Conservation (phyloP, 64 coral and sea anemone genomes). For the Stichodactyla helianthus region DNA sequence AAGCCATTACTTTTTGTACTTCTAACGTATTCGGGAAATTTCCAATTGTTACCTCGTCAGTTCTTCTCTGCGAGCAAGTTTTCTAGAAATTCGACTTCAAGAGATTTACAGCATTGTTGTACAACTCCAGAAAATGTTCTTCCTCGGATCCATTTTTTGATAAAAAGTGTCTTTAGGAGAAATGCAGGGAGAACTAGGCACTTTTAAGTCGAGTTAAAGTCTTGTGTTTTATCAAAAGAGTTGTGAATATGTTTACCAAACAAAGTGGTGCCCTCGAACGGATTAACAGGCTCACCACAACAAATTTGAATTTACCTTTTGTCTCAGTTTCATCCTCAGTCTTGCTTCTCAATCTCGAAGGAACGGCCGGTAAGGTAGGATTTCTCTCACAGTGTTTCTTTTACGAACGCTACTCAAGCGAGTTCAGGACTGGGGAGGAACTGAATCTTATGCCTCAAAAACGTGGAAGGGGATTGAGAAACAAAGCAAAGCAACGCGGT, state of each 20-base stretch:
- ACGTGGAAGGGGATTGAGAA: neutral
- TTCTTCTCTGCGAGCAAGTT: neutral
- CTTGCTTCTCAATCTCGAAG: conserved; percentile 18
- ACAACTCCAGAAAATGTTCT: neutral
- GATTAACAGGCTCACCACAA: conserved; percentile 32
- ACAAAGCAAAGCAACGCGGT: conserved; percentile 45
- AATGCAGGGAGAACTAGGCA: neutral
- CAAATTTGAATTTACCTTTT: conserved; percentile 49
- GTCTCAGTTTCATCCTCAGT: neutral
- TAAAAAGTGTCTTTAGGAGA: neutral
- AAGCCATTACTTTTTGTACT: conserved; percentile 19
- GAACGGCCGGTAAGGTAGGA: neutral
- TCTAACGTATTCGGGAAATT: neutral
- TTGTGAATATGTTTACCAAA: conserved; percentile 45
- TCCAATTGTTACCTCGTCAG: neutral
- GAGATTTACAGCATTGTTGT: neutral
- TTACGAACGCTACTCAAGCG: neutral
- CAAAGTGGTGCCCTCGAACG: conserved; percentile 24
- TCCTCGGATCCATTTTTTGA: neutral
- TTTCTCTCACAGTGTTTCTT: neutral
- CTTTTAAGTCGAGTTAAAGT: conserved; percentile 3
- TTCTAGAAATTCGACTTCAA: neutral
- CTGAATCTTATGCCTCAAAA: neutral
- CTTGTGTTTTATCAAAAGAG: conserved; percentile 26
- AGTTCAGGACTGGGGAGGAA: neutral